Evolutionary conservation across 2,888 invertebrate genomes (phyloP).

Genomic region (Caenorhabditis sp.): DNA sequence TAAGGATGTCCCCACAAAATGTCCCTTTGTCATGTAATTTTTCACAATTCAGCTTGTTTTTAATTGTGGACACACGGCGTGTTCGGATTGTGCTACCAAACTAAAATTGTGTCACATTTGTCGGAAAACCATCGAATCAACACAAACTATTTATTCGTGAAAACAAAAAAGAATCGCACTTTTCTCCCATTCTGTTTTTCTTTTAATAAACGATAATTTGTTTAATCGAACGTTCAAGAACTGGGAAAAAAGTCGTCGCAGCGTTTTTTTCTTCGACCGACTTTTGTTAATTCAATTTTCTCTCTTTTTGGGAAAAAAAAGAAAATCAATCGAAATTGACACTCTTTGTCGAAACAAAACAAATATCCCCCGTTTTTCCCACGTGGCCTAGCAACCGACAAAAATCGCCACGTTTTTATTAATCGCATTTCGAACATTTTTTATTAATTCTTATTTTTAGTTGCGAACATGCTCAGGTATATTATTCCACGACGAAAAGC

Average conservation of each 20-base stretch:
- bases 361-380: too few relatives aligned
- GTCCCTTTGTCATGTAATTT: too few relatives aligned
- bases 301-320: background rate
- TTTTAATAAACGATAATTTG: background rate
- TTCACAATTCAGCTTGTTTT: slow-evolving; percentile 30
- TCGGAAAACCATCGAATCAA: slow-evolving; percentile 38
- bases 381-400: slow-evolving; percentile 1
- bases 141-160: slow-evolving; percentile 46
- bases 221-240: too few relatives aligned
- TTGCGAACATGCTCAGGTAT: slow-evolving; percentile 32
- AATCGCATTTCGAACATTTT: background rate
- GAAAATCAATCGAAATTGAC: too few relatives aligned
- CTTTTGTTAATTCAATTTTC: too few relatives aligned
- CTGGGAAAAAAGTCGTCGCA: too few relatives aligned
- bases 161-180: background rate
- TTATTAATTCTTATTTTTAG: background rate
- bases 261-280: too few relatives aligned
- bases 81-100: slow-evolving; percentile 38
- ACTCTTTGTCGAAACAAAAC: background rate
- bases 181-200: background rate
- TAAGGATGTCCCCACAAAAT: too few relatives aligned
- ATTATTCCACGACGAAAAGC: slow-evolving; percentile 40
- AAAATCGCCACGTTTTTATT: background rate
- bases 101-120: slow-evolving; percentile 48
- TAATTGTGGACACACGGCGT: slow-evolving; percentile 48